Percentiles rank a stretch among this genome's conserved stretches.
Evolutionary conservation across 2,113 vertebrate genomes (phyloP).

Genomic region (Excalfactoria chinensis): DNA sequence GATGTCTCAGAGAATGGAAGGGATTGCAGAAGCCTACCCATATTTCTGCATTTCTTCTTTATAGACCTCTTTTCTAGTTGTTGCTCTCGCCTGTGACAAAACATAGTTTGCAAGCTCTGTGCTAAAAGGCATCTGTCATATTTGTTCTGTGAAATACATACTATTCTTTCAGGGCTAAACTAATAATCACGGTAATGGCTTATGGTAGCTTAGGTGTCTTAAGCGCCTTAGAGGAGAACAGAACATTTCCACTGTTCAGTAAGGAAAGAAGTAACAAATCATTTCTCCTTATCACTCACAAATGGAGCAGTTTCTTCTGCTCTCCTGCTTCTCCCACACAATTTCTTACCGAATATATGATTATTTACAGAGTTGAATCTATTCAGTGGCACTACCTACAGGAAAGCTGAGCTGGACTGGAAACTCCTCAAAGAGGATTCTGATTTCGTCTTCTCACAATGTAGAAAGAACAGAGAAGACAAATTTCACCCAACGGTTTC

Average conservation of each 20-base stretch:
- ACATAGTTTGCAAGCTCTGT: neutral
- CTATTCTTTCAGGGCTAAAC: neutral
- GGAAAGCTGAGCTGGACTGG: neutral
- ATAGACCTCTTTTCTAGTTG: neutral
- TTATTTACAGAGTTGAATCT: neutral
- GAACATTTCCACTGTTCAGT: neutral
- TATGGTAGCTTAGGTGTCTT: neutral
- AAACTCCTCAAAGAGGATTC: neutral
- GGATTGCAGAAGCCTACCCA: neutral
- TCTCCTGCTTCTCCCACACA: neutral
- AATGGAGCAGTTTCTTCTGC: neutral
- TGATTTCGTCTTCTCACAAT: neutral
- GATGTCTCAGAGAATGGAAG: neutral
- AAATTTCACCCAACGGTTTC: neutral
- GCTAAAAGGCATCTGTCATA: constrained; percentile 1
- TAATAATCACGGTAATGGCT: constrained; percentile 18
- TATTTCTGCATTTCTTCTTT: neutral
- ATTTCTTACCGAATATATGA: neutral
- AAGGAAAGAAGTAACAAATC: neutral
- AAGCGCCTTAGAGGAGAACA: neutral
- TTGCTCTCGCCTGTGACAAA: neutral
- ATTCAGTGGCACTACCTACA: neutral
- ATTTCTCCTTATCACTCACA: neutral
- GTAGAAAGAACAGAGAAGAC: neutral
- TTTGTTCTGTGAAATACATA: constrained; percentile 24